phyloP scores from a whole-genome alignment of 2,113 vertebrate species.

The Dolichallabes microphthalmus region DNA sequence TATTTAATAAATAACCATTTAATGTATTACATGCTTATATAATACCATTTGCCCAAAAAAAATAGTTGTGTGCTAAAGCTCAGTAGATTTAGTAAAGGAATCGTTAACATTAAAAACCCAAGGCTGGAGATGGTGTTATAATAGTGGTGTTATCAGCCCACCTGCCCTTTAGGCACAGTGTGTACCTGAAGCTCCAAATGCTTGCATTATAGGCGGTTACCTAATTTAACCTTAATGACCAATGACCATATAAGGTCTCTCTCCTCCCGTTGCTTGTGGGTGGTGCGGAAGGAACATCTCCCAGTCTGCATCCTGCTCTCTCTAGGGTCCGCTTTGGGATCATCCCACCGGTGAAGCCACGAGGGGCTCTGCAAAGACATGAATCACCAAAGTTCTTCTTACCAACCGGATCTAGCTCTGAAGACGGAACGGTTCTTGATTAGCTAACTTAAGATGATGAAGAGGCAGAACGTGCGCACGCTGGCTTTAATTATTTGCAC shows the following conservation, averaged over 20 bases:
- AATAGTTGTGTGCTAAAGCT: no score
- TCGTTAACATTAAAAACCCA: not conserved
- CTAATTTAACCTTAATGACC: conserved; percentile 23
- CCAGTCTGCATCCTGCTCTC: conserved; percentile 45
- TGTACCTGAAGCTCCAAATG: not conserved
- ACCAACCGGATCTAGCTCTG: conserved; percentile 21
- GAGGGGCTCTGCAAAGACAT: conserved; percentile 40
- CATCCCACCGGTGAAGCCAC: conserved; percentile 36
- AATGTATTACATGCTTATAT: not conserved
- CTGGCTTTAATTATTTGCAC: conserved; percentile 91
- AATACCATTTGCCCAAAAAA: not conserved
- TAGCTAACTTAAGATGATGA: conserved; percentile 74
- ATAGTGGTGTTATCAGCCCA: not conserved
- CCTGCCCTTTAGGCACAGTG: conserved; percentile 15
- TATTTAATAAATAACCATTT: not conserved
- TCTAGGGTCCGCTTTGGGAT: conserved; percentile 1
- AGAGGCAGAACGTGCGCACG: conserved; percentile 93
- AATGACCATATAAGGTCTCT: conserved; percentile 51
- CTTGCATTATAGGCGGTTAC: not conserved
- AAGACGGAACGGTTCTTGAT: conserved; percentile 36
- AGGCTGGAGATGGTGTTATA: not conserved
- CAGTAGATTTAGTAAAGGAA: not conserved
- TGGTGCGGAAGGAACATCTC: conserved; percentile 88
- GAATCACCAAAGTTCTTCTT: conserved; percentile 49
- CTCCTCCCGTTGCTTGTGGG: conserved; percentile 66